Conservation (phyloP, 2,888 invertebrate genomes). For the Latheticus oryzae region DNA sequence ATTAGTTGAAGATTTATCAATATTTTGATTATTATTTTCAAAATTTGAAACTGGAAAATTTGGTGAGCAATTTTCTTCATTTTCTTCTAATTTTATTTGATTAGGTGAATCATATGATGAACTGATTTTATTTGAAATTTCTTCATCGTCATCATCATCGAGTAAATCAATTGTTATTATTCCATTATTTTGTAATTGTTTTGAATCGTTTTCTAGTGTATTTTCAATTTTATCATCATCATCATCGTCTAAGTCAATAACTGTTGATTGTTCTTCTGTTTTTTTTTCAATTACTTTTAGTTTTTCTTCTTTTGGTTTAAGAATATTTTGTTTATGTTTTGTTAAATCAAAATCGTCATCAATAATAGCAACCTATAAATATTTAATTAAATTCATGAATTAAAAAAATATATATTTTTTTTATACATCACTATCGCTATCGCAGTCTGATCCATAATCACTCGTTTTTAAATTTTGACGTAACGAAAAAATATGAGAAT, state of each 20-base stretch:
- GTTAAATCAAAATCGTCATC: too few relatives aligned
- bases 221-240: too few relatives aligned
- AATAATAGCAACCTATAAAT: too few relatives aligned
- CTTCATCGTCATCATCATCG: conserved; percentile 37
- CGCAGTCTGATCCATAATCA: conserved; percentile 48
- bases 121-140: background rate
- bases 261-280: too few relatives aligned
- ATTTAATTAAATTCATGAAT: too few relatives aligned
- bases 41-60: conserved; percentile 26
- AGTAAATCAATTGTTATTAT: conserved; percentile 30
- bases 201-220: too few relatives aligned
- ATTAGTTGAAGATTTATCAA: background rate
- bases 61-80: conserved; percentile 35
- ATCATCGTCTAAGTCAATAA: too few relatives aligned
- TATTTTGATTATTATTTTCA: conserved; percentile 7
- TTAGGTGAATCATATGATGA: conserved; percentile 5
- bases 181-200: too few relatives aligned
- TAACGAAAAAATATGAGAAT: conserved; percentile 34
- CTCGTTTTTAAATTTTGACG: conserved; percentile 45
- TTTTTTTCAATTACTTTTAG: too few relatives aligned
- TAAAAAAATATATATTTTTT: too few relatives aligned
- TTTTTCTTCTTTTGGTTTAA: too few relatives aligned
- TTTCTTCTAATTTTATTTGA: conserved; percentile 33
- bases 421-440: conserved; percentile 33
- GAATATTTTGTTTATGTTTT: too few relatives aligned